Conservation (phyloP, 2,888 invertebrate genomes). For the Clivina fossor region DNA sequence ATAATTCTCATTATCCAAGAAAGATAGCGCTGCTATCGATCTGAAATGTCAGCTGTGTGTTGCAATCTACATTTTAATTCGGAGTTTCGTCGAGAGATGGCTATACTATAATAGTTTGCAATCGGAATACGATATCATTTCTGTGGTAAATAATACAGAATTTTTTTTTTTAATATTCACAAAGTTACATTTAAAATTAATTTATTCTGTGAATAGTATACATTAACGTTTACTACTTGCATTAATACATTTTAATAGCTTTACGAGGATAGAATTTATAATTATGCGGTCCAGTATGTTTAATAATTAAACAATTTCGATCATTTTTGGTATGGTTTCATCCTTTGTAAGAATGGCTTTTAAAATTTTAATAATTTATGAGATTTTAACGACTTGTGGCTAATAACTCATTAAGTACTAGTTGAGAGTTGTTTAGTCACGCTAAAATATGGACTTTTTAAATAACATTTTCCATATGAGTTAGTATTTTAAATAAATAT, state of each 20-base stretch:
- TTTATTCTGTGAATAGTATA: background rate
- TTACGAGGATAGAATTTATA: constrained; percentile 23
- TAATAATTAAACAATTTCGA: constrained; percentile 38
- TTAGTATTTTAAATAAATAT: too few relatives aligned
- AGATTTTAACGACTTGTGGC: constrained; percentile 45
- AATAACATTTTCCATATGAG: too few relatives aligned
- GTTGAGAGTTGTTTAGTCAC: constrained; percentile 26
- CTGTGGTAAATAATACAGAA: too few relatives aligned
- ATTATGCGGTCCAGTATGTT: constrained; percentile 21
- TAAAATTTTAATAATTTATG: constrained; percentile 49
- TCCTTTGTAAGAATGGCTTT: constrained; percentile 47
- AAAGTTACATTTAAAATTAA: background rate
- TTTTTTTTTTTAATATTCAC: too few relatives aligned
- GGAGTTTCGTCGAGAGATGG: too few relatives aligned
- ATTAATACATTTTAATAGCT: constrained; percentile 6
- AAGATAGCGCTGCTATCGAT: too few relatives aligned
- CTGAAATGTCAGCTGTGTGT: too few relatives aligned
- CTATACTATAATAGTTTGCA: too few relatives aligned
- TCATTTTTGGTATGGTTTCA: constrained; percentile 44
- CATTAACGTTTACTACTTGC: background rate
- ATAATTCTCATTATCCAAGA: too few relatives aligned
- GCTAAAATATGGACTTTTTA: constrained; percentile 9
- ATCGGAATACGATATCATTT: too few relatives aligned
- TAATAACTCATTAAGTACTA: constrained; percentile 44
- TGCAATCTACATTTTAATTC: too few relatives aligned